phyloP scores from a whole-genome alignment of 2,888 invertebrate species.

The Phytoseiulus persimilis region DNA sequence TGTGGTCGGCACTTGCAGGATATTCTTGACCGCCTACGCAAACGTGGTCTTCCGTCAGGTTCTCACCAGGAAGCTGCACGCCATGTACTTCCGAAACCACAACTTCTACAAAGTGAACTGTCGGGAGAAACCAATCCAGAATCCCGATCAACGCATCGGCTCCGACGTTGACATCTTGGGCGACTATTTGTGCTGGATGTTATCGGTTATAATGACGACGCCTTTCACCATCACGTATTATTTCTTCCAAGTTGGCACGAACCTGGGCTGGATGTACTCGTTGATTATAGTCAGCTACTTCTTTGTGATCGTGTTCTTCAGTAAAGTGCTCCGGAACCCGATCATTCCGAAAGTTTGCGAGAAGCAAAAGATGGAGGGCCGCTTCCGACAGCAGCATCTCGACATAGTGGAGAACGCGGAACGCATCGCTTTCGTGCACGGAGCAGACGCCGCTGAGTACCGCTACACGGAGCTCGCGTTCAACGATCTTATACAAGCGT shows the following conservation, averaged over 20 bases:
- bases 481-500: not conserved
- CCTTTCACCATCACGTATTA: slow-evolving; percentile 54
- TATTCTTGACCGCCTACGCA: slow-evolving; percentile 11
- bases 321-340: slow-evolving; percentile 56
- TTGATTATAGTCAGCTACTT: slow-evolving; percentile 54
- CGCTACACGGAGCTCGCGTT: not conserved
- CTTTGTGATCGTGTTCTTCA: slow-evolving; percentile 51
- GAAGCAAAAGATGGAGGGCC: slow-evolving; percentile 56
- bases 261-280: slow-evolving; percentile 46
- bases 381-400: slow-evolving; percentile 57
- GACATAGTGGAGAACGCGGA: slow-evolving; percentile 54
- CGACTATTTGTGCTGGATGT: slow-evolving; percentile 51
- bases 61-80: slow-evolving; percentile 9
- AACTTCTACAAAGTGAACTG: slow-evolving; percentile 36
- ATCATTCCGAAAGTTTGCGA: slow-evolving; percentile 54
- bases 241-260: slow-evolving; percentile 54
- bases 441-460: slow-evolving; percentile 15
- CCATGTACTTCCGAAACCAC: slow-evolving; percentile 29
- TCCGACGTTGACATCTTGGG: slow-evolving; percentile 56
- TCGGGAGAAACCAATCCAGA: slow-evolving; percentile 45
- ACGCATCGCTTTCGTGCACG: slow-evolving; percentile 52
- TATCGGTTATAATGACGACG: slow-evolving; percentile 51
- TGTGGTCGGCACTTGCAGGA: slow-evolving; percentile 12
- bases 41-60: slow-evolving; percentile 26
- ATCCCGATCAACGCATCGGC: slow-evolving; percentile 57